phyloP scores from a whole-genome alignment of 2,888 invertebrate species.

The Girardia tigrina region DNA sequence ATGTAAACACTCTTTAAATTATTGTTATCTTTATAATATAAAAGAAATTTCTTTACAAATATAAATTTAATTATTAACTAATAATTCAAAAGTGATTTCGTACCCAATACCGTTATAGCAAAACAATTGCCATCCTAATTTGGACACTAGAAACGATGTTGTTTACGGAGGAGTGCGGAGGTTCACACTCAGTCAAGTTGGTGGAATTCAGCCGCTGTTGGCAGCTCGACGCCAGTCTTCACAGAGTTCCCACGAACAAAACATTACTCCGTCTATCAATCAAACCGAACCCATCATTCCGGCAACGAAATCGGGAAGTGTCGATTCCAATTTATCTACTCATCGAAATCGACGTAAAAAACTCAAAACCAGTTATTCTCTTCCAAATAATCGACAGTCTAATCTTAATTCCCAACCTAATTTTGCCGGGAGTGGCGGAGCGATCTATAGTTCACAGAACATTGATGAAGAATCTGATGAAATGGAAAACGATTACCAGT shows the following conservation, averaged over 20 bases:
- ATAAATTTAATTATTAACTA: too few relatives aligned
- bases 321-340: slow-evolving; percentile 13
- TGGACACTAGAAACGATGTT: slow-evolving; percentile 16
- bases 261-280: background rate
- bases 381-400: slow-evolving; percentile 17
- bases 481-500: background rate
- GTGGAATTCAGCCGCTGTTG: background rate
- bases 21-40: too few relatives aligned
- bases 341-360: slow-evolving; percentile 13
- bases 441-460: background rate
- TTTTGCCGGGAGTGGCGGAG: slow-evolving; percentile 19
- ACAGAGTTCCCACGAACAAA: background rate
- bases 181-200: background rate
- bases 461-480: slow-evolving; percentile 5
- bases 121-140: slow-evolving; percentile 12
- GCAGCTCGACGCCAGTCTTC: slow-evolving; percentile 5
- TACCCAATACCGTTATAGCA: background rate
- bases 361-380: slow-evolving; percentile 14
- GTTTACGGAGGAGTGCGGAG: background rate
- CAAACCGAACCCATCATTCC: background rate
- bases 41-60: too few relatives aligned
- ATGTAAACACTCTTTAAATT: too few relatives aligned
- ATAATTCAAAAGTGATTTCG: background rate
- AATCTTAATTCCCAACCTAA: slow-evolving; percentile 5
- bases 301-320: slow-evolving; percentile 3